phyloP scores from a whole-genome alignment of 2,113 vertebrate genomes.

The Scomber scombrus region DNA sequence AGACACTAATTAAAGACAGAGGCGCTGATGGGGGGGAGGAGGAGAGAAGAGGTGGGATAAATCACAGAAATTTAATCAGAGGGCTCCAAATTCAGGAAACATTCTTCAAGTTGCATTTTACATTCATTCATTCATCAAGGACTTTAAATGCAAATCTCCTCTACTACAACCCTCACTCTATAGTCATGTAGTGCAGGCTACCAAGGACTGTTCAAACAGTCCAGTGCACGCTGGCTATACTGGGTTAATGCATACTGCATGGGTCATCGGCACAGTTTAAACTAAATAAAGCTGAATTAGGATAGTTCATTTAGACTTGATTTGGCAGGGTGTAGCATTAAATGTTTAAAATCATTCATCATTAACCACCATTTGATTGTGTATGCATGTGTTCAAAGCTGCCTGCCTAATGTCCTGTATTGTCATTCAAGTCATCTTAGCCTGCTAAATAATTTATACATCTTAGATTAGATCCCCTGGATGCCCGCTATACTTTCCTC shows the following conservation, averaged over 20 bases:
- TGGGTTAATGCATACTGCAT: not conserved
- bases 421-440: constrained; percentile 84
- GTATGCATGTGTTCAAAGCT: constrained; percentile 47
- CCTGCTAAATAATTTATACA: constrained; percentile 86
- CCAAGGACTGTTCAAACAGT: constrained; percentile 11
- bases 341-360: constrained; percentile 37
- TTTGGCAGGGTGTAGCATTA: not conserved
- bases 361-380: constrained; percentile 15
- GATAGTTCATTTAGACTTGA: not conserved
- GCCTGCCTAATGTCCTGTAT: constrained; percentile 69
- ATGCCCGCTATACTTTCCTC: constrained; percentile 64
- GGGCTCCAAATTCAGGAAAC: constrained; percentile 71
- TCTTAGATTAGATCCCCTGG: constrained; percentile 81
- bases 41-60: constrained; percentile 66
- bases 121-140: constrained; percentile 75
- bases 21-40: constrained; percentile 63
- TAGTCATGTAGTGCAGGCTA: not conserved
- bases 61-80: constrained; percentile 76
- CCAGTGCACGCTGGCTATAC: not conserved
- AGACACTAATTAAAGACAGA: constrained; percentile 86
- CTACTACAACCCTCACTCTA: constrained; percentile 28
- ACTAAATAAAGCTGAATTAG: not conserved
- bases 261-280: constrained; percentile 1
- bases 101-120: constrained; percentile 70
- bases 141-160: constrained; percentile 57